phyloP scores from a whole-genome alignment of 2,113 vertebrate species.

The Peromyscus maniculatus region DNA sequence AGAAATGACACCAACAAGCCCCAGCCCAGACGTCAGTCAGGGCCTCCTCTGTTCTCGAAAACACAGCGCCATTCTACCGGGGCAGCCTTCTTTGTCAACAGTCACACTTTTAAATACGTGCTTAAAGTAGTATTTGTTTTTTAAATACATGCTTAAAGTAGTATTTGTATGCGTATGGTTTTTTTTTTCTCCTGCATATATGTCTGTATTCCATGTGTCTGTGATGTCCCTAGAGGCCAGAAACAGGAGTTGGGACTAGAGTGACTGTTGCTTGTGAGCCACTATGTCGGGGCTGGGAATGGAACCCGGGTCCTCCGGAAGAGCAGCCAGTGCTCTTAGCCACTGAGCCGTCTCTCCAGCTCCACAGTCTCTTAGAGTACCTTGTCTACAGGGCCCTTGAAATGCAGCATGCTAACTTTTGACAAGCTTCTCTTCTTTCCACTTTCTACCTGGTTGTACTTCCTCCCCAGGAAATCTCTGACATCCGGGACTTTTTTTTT shows the following conservation, averaged over 20 bases:
- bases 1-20: background rate
- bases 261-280: background rate
- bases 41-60: background rate
- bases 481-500: background rate
- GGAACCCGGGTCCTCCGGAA: background rate
- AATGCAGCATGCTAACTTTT: background rate
- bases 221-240: background rate
- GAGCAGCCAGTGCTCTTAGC: background rate
- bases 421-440: background rate
- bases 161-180: background rate
- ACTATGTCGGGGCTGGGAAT: background rate
- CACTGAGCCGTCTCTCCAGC: background rate
- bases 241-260: background rate
- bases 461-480: background rate
- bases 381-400: background rate
- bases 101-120: background rate
- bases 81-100: background rate
- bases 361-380: background rate
- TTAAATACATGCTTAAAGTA: background rate
- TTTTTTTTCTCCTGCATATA: background rate
- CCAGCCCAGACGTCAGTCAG: too few relatives aligned
- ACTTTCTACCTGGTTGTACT: background rate
- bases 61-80: background rate
- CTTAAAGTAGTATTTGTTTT: background rate
- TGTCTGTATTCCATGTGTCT: background rate